Evolutionary conservation across 2,113 vertebrate genomes (phyloP).

Genomic region (Menura novaehollandiae): DNA sequence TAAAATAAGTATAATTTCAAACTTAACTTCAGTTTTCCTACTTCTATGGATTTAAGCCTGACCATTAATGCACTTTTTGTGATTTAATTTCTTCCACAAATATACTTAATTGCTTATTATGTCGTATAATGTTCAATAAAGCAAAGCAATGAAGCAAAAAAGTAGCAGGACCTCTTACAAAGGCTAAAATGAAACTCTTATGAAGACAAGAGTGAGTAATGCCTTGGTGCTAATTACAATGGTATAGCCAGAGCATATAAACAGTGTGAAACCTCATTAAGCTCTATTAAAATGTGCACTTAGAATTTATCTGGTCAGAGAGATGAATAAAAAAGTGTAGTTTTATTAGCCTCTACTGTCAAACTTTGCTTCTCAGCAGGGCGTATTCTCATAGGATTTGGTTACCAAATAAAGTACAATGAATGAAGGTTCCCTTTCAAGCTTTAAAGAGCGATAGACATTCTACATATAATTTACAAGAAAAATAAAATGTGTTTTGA

Average conservation of each 20-base stretch:
- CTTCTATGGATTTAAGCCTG: slow-evolving; percentile 47
- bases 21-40: slow-evolving; percentile 21
- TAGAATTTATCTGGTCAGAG: slow-evolving; percentile 35
- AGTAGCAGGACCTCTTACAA: slow-evolving; percentile 58
- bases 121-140: slow-evolving; percentile 66
- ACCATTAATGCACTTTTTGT: slow-evolving; percentile 35
- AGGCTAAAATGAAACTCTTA: slow-evolving; percentile 59
- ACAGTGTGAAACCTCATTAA: slow-evolving; percentile 64
- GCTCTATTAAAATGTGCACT: slow-evolving; percentile 21
- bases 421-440: background rate
- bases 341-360: background rate
- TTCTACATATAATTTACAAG: background rate
- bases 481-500: background rate
- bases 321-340: slow-evolving; percentile 2
- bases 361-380: background rate
- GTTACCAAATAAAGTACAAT: background rate
- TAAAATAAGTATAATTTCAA: slow-evolving; percentile 19
- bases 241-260: slow-evolving; percentile 34
- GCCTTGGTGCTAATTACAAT: slow-evolving; percentile 57
- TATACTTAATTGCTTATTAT: slow-evolving; percentile 65
- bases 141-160: slow-evolving; percentile 68
- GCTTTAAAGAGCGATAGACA: background rate
- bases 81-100: slow-evolving; percentile 67
- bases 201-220: slow-evolving; percentile 62
- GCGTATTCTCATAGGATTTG: background rate